These are phyloP conservation scores for Spilogale gracilis DNA, from an alignment of 2,113 vertebrate genomes.

Conservation along the genomic window DNA sequence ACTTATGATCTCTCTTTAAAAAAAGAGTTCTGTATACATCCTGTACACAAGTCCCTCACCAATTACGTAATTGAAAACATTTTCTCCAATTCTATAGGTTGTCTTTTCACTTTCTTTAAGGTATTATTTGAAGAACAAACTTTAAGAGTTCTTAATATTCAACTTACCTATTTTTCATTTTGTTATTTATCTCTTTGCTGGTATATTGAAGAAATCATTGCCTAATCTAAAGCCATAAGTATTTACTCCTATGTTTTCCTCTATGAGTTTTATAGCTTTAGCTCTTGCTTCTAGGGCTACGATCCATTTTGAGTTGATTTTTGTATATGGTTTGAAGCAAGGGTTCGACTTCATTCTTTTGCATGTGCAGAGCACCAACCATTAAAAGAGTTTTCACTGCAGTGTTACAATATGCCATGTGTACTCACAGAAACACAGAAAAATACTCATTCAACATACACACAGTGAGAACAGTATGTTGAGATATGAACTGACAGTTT, in stretches of 20 bases:
- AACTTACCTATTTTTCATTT: conserved; percentile 8
- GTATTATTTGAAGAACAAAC: not conserved
- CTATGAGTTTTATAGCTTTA: not conserved
- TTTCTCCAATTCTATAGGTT: not conserved
- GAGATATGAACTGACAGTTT: not conserved
- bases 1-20: no score
- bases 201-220: not conserved
- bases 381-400: not conserved
- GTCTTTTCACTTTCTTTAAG: conserved; percentile 41
- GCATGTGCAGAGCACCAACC: not conserved
- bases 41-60: not conserved
- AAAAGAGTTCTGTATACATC: not conserved
- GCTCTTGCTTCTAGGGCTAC: not conserved
- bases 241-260: not conserved
- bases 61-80: not conserved
- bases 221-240: not conserved
- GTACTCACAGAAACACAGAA: not conserved
- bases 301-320: not conserved
- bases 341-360: not conserved
- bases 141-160: not conserved
- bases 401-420: not conserved
- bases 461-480: not conserved
- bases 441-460: not conserved
- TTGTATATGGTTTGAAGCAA: not conserved
- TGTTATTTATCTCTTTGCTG: not conserved